phyloP scores from a whole-genome alignment of 2,888 invertebrate genomes.

The Prionchulus punctatus region DNA sequence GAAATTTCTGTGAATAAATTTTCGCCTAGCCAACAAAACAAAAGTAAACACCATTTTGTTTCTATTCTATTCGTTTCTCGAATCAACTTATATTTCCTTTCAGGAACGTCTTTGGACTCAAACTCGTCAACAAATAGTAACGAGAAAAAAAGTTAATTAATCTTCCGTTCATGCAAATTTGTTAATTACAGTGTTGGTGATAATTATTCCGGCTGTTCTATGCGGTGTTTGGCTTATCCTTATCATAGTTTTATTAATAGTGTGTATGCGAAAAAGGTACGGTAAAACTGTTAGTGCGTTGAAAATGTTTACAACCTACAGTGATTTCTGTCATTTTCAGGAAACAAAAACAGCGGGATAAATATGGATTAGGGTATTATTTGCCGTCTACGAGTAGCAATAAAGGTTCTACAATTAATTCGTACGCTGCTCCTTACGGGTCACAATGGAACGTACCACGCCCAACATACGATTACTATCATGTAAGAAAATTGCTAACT shows the following conservation, averaged over 20 bases:
- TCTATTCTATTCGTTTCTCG: too few relatives aligned
- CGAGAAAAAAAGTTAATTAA: too few relatives aligned
- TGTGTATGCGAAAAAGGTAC: conserved; percentile 14
- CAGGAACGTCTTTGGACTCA: too few relatives aligned
- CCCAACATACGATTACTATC: conserved; percentile 8
- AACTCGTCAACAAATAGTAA: too few relatives aligned
- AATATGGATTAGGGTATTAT: conserved; percentile 12
- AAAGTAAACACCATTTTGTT: too few relatives aligned
- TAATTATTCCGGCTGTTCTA: conserved; percentile 15
- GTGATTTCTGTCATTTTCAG: conserved; percentile 8
- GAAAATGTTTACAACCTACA: too few relatives aligned
- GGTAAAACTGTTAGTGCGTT: too few relatives aligned
- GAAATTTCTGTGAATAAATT: too few relatives aligned
- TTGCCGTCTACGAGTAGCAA: conserved; percentile 4
- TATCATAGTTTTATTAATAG: conserved; percentile 15
- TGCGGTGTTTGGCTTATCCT: conserved; percentile 19
- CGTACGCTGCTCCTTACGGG: conserved; percentile 2
- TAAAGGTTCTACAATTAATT: background rate
- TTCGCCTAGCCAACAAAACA: too few relatives aligned
- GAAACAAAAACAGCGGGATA: conserved; percentile 9
- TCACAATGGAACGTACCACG: conserved; percentile 9
- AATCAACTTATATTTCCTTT: too few relatives aligned
- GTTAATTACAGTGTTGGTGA: conserved; percentile 19
- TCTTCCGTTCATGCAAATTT: too few relatives aligned
- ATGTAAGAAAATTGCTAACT: too few relatives aligned